Evolutionary conservation across 2,888 invertebrate species (phyloP), one percentile per base, ranked within the genome.

Genomic region (Metalampra italica): DNA sequence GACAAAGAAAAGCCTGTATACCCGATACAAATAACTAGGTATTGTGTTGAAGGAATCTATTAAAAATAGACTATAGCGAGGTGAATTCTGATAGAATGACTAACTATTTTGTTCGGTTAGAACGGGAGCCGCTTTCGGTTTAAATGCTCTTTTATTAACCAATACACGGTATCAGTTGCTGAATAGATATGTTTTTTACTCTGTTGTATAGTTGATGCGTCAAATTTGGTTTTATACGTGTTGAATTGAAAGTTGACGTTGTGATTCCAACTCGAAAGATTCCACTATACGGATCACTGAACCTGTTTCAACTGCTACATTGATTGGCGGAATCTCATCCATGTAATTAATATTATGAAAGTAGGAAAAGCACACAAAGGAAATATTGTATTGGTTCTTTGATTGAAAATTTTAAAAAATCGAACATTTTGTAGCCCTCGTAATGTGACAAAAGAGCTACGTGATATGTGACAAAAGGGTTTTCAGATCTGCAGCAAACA

Each of bases 21-120:
- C 53, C 64, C 65, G 66, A 56, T 64, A 68, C 64, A 71, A 80
- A 80, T 79, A 78, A 77, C 74, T 62, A 66, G 61, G 68, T 66
- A 73, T 75, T 81, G 78, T 78, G 67, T 64, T 59, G 66, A 69
- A 67, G 71, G 75, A 77, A 75, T 78, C 82, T 78, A 75, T 76
- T 74, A 75, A 72, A 22, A 64, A 56, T 57, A 55, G 54, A 62
- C 66, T 69, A 65, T 66, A 56, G 64, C 54, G 58, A 55, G 59
- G 62, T 55, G 61, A 64, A 64, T 70, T 68, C 59, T 63, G 60
- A 55, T 61, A 64, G 68, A 69, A 71, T 72, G 69, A 71, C 66
- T 62, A 55, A 65, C 65, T 65, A 62, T 68, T 73, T 71, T 64
- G 66, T 62, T 45, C 52, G 45, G 46, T 56, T 61, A 55, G 62